Conservation (phyloP, 2,888 invertebrate genomes). For the Tethea ocularis region DNA sequence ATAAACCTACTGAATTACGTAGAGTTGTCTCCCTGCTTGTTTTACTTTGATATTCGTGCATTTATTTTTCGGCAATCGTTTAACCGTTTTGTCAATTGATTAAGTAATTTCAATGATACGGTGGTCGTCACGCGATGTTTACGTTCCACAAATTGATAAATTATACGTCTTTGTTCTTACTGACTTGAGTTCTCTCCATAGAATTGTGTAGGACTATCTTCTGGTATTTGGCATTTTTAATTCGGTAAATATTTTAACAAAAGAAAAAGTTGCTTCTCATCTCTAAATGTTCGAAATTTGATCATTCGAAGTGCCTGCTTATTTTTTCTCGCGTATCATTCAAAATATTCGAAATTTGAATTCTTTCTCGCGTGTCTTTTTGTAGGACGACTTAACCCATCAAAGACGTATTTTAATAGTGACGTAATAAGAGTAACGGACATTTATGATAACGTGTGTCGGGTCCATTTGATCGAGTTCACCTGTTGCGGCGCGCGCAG, state of each 20-base stretch:
- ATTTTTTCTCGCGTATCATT: too few relatives aligned
- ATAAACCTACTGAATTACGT: constrained; percentile 13
- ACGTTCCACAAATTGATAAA: neutral
- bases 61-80: neutral
- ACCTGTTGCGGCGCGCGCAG: constrained; percentile 83
- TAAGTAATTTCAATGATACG: neutral
- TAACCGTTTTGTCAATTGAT: neutral
- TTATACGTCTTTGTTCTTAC: neutral
- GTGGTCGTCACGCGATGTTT: neutral
- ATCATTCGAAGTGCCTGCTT: too few relatives aligned
- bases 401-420: neutral
- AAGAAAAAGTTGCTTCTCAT: too few relatives aligned
- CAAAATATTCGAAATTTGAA: neutral
- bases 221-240: too few relatives aligned
- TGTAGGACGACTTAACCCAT: neutral
- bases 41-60: neutral
- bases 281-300: too few relatives aligned
- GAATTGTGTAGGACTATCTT: too few relatives aligned
- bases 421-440: neutral
- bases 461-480: constrained; percentile 30
- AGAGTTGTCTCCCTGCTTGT: neutral
- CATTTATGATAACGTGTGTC: neutral
- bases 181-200: neutral
- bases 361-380: too few relatives aligned
- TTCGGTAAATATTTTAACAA: too few relatives aligned